A percentile compares a stretch with the other conserved stretches of the same genome.
phyloP scores from a whole-genome alignment of 2,888 invertebrate species.

The Hoplodrina blanda region DNA sequence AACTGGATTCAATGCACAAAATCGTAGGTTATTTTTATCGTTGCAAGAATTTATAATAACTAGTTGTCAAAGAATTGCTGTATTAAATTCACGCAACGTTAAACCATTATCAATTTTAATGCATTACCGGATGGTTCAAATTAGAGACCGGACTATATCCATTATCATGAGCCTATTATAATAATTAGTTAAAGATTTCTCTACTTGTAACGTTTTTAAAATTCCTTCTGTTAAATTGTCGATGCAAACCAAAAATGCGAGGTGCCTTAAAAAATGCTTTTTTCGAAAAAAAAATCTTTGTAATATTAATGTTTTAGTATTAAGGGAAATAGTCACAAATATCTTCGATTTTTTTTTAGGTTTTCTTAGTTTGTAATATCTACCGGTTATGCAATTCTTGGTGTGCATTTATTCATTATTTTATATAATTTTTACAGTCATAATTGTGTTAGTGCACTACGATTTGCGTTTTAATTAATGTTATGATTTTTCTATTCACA shows the following conservation, averaged over 20 bases:
- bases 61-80: not conserved
- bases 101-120: not conserved
- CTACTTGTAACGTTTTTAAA: constrained; percentile 57
- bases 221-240: constrained; percentile 60
- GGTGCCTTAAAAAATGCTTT: constrained; percentile 83
- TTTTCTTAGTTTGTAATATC: constrained; percentile 64
- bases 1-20: not conserved
- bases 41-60: not conserved
- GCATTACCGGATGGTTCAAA: constrained; percentile 30
- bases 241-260: constrained; percentile 82
- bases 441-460: constrained; percentile 45
- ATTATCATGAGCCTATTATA: constrained; percentile 45
- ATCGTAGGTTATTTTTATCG: not conserved
- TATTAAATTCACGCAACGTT: constrained; percentile 25
- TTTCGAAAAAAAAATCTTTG: constrained; percentile 62
- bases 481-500: not conserved
- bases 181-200: constrained; percentile 61
- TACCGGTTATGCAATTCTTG: constrained; percentile 58
- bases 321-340: constrained; percentile 82
- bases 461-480: constrained; percentile 43
- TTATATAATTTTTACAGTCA: constrained; percentile 61
- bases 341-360: constrained; percentile 62
- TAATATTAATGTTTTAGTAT: constrained; percentile 59
- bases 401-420: constrained; percentile 63
- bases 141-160: constrained; percentile 45